phyloP scores from a whole-genome alignment of 2,113 vertebrate genomes.

The Sclerurus mexicanus region DNA sequence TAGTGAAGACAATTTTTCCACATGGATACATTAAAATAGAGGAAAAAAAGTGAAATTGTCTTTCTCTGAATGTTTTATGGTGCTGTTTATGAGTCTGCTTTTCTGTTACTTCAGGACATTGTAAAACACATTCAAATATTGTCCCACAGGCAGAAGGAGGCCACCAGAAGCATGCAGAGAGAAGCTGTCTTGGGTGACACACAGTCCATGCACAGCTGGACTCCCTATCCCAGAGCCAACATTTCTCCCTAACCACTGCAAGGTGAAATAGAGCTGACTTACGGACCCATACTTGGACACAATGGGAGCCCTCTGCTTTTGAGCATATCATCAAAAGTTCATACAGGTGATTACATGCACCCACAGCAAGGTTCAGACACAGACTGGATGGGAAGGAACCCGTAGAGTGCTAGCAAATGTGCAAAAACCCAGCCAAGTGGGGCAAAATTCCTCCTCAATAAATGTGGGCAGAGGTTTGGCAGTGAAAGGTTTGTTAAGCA shows the following conservation, averaged over 20 bases:
- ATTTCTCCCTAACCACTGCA: neutral
- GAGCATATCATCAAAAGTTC: neutral
- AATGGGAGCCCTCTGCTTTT: neutral
- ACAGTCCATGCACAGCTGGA: neutral
- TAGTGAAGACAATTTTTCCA: neutral
- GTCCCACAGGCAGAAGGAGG: neutral
- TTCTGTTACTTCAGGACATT: neutral
- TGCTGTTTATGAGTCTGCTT: neutral
- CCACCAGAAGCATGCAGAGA: neutral
- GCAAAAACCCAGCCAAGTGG: neutral
- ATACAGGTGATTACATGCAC: neutral
- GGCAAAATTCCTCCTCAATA: neutral
- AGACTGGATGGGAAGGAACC: neutral
- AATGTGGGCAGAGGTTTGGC: neutral
- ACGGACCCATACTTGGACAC: neutral
- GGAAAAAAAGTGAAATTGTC: accelerated
- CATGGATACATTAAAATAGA: neutral
- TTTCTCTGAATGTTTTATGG: neutral
- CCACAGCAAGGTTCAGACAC: neutral
- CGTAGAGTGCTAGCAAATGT: neutral
- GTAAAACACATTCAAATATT: neutral
- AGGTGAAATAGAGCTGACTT: neutral
- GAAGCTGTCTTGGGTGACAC: neutral
- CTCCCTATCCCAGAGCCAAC: neutral
- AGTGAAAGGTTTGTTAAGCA: neutral